Conservation (phyloP, 2,888 invertebrate species). For the Drosophila tanythrix region DNA sequence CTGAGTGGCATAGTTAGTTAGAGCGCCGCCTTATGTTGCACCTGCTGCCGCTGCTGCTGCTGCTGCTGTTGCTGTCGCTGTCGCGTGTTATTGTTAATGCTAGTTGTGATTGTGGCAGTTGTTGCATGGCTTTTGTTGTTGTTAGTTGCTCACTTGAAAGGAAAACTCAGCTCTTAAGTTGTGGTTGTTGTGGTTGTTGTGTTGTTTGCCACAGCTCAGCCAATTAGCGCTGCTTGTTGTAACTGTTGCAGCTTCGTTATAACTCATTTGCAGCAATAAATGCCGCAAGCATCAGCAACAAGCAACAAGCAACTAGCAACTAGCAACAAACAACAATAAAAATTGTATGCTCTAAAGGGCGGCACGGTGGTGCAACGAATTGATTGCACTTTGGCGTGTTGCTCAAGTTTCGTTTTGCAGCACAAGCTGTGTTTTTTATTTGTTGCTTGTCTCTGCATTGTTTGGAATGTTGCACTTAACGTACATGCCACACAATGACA, state of each 20-base stretch:
- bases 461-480: slow-evolving; percentile 63
- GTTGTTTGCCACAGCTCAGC: slow-evolving; percentile 15
- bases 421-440: slow-evolving; percentile 28
- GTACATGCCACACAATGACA: slow-evolving; percentile 38
- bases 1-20: slow-evolving; percentile 33
- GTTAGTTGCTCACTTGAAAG: slow-evolving; percentile 26
- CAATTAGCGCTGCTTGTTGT: slow-evolving; percentile 43
- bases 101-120: slow-evolving; percentile 41
- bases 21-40: slow-evolving; percentile 53
- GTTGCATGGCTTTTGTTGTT: slow-evolving; percentile 2
- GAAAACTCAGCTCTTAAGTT: slow-evolving; percentile 33
- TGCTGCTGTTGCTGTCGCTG: slow-evolving; percentile 30
- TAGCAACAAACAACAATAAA: slow-evolving; percentile 30
- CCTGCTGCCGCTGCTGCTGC: slow-evolving; percentile 53
- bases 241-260: slow-evolving; percentile 44
- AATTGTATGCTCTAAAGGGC: slow-evolving; percentile 19
- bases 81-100: slow-evolving; percentile 59
- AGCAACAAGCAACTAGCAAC: slow-evolving; percentile 34
- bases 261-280: slow-evolving; percentile 65
- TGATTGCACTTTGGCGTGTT: slow-evolving; percentile 68
- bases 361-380: slow-evolving; percentile 30
- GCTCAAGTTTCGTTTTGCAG: slow-evolving; percentile 29
- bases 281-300: slow-evolving; percentile 46
- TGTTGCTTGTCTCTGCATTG: slow-evolving; percentile 46
- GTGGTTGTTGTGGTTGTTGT: slow-evolving; percentile 20